phyloP scores from a whole-genome alignment of 1,140 invertebrate genomes.

The Telenomus remus region DNA sequence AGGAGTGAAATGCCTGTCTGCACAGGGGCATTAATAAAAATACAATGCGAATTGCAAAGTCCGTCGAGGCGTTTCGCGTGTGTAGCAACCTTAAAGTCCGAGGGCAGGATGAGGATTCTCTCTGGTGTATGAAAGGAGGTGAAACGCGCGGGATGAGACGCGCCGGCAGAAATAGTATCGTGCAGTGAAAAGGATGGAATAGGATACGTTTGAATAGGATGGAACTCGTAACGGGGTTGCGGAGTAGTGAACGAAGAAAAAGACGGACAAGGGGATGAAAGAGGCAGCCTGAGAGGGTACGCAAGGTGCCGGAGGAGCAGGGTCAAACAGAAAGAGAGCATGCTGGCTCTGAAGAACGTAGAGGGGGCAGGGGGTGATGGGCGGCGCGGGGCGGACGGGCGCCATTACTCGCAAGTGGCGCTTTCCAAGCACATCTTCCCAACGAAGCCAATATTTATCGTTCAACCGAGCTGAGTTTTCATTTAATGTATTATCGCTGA shows the following conservation, averaged over 20 bases:
- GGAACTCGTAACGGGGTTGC: constrained; percentile 33
- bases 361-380: constrained; percentile 6
- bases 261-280: constrained; percentile 44
- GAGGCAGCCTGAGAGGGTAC: constrained; percentile 46
- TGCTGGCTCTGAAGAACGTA: too few relatives aligned
- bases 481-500: constrained; percentile 64
- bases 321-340: constrained; percentile 30
- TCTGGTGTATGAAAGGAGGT: constrained; percentile 21
- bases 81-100: constrained; percentile 52
- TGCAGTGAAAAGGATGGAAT: constrained; percentile 49
- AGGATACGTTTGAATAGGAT: constrained; percentile 49
- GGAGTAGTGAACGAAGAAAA: constrained; percentile 30
- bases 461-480: constrained; percentile 59
- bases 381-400: constrained; percentile 44
- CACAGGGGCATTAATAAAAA: constrained; percentile 30
- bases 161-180: constrained; percentile 41
- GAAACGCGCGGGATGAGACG: constrained; percentile 12
- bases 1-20: constrained; percentile 17
- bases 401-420: constrained; percentile 63
- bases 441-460: constrained; percentile 63
- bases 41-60: constrained; percentile 43
- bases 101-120: constrained; percentile 42
- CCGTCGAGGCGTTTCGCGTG: constrained; percentile 42
- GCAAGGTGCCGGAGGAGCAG: constrained; percentile 46
- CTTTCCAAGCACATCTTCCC: constrained; percentile 62